These are phyloP conservation scores for Nebria brevicollis DNA, from an alignment of 2,888 invertebrate genomes.

Conservation along the genomic window DNA sequence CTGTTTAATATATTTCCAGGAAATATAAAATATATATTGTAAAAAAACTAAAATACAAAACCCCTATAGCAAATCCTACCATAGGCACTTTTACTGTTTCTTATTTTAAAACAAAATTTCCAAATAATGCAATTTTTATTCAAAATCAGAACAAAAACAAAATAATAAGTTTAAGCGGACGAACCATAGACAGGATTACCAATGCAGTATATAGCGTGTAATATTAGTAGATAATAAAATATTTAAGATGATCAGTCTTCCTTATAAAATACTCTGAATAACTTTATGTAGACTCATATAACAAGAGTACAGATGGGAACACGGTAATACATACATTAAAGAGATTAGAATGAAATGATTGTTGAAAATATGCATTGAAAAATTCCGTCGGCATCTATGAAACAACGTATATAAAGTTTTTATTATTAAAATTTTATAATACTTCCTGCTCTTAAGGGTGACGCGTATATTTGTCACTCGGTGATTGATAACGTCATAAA, in stretches of 20 bases:
- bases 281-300: conserved; percentile 13
- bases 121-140: too few relatives aligned
- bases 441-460: conserved; percentile 28
- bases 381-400: conserved; percentile 4
- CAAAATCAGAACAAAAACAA: too few relatives aligned
- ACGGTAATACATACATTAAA: conserved; percentile 16
- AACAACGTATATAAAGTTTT: conserved; percentile 19
- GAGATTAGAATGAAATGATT: conserved; percentile 31
- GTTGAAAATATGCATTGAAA: conserved; percentile 31
- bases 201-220: not conserved
- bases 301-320: conserved; percentile 6
- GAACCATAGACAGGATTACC: too few relatives aligned
- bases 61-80: too few relatives aligned
- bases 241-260: not conserved
- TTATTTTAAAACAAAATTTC: conserved; percentile 24
- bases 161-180: too few relatives aligned
- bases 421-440: conserved; percentile 26
- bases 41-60: too few relatives aligned
- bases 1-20: conserved; percentile 28
- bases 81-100: too few relatives aligned
- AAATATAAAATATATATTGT: conserved; percentile 31
- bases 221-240: not conserved
- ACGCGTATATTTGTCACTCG: not conserved
- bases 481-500: not conserved
- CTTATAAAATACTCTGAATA: conserved; percentile 26